Percentiles rank a stretch among this genome's conserved stretches.
Evolutionary conservation across 2,797 vertebrate species (phyloP).

Genomic region (Falco berigora): DNA sequence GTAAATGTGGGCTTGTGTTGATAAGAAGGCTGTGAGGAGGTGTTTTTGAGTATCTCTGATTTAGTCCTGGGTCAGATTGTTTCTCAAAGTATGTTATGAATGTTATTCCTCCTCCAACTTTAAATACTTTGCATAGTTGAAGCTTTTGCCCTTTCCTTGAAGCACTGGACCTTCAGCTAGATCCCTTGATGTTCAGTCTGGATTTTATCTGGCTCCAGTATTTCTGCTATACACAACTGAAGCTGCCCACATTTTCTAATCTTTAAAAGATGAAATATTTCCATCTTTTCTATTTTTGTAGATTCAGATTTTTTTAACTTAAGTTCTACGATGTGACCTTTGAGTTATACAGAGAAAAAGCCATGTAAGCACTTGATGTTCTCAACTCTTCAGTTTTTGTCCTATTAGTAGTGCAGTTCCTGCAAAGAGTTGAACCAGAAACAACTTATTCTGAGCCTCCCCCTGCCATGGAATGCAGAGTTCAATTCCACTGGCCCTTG

Average conservation of each 20-base stretch:
- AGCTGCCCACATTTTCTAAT: neutral
- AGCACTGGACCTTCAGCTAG: neutral
- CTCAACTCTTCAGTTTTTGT: neutral
- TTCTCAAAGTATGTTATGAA: neutral
- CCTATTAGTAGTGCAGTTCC: neutral
- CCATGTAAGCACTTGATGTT: neutral
- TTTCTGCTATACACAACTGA: neutral
- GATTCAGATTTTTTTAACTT: neutral
- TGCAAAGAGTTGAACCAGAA: slow-evolving; percentile 46
- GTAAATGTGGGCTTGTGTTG: neutral
- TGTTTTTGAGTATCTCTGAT: neutral
- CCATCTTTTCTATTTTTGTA: neutral
- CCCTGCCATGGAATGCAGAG: neutral
- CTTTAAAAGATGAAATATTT: neutral
- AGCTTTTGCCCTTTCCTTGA: neutral
- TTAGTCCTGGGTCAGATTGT: neutral
- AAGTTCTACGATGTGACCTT: neutral
- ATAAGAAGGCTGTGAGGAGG: neutral
- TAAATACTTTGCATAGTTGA: neutral
- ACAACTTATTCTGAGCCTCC: neutral
- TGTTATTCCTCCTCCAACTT: neutral
- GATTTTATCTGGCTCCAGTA: neutral
- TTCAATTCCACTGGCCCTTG: neutral
- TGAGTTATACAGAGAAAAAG: neutral
- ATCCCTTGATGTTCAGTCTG: neutral